Evolutionary conservation across 2,797 vertebrate genomes (phyloP).

Genomic region (Australoheros facetus): DNA sequence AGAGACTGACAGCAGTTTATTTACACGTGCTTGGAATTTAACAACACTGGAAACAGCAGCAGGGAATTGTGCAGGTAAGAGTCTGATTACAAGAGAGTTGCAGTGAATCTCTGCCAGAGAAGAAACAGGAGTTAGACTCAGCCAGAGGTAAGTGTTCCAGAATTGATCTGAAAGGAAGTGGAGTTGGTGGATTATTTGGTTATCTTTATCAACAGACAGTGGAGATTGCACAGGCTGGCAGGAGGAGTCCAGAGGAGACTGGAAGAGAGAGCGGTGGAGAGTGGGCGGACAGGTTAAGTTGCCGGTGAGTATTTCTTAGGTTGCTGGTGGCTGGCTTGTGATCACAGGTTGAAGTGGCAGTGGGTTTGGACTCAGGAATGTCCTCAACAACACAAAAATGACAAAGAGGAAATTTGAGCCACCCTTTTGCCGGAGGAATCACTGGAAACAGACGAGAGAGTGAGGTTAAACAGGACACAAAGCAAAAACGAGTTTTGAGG

Average conservation of each 20-base stretch:
- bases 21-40: background rate
- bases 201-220: background rate
- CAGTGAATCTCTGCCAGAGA: background rate
- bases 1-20: background rate
- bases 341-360: background rate
- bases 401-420: background rate
- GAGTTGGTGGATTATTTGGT: background rate
- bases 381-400: background rate
- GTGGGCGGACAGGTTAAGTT: background rate
- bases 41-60: background rate
- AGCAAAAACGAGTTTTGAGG: background rate
- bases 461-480: background rate
- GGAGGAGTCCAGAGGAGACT: background rate
- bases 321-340: background rate
- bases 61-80: background rate
- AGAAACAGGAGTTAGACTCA: background rate
- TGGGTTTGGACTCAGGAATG: background rate
- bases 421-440: background rate
- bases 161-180: background rate
- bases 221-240: background rate
- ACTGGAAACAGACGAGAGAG: background rate
- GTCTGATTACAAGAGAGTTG: background rate
- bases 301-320: background rate
- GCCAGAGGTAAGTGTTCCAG: background rate
- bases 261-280: background rate